These are phyloP conservation scores for Sesamia inferens DNA, from an alignment of 2,888 invertebrate species.

Conservation along the genomic window DNA sequence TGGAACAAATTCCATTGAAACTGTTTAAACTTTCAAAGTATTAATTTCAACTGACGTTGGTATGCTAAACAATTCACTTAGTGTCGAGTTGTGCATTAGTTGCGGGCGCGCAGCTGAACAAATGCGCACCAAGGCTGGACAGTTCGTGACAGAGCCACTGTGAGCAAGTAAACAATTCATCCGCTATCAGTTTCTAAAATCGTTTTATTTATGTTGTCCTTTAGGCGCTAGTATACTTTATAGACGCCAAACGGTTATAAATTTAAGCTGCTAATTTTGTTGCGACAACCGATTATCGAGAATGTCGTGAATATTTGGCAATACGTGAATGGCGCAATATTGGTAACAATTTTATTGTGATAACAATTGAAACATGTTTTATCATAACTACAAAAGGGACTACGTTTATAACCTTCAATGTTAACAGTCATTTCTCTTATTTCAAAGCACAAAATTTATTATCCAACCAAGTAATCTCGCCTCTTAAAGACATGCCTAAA, in stretches of 20 bases:
- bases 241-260: conserved; percentile 48
- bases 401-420: neutral
- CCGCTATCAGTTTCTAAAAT: conserved; percentile 62
- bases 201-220: conserved; percentile 65
- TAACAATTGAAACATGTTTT: neutral
- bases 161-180: conserved; percentile 65
- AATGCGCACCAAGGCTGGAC: conserved; percentile 77
- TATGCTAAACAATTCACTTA: conserved; percentile 64
- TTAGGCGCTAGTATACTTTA: conserved; percentile 55
- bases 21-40: conserved; percentile 52
- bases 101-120: conserved; percentile 76
- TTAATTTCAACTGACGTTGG: conserved; percentile 57
- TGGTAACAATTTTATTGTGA: conserved; percentile 11
- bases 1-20: conserved; percentile 40
- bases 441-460: neutral
- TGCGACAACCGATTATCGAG: conserved; percentile 43
- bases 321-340: conserved; percentile 21
- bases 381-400: neutral
- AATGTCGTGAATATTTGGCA: conserved; percentile 50
- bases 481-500: conserved; percentile 6
- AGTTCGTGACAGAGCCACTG: conserved; percentile 68
- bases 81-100: conserved; percentile 59
- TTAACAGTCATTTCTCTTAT: neutral
- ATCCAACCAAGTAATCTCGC: neutral
- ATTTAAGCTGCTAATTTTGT: conserved; percentile 48